Conservation (phyloP, 2,797 vertebrate genomes). For the Enteromius anoplus region DNA sequence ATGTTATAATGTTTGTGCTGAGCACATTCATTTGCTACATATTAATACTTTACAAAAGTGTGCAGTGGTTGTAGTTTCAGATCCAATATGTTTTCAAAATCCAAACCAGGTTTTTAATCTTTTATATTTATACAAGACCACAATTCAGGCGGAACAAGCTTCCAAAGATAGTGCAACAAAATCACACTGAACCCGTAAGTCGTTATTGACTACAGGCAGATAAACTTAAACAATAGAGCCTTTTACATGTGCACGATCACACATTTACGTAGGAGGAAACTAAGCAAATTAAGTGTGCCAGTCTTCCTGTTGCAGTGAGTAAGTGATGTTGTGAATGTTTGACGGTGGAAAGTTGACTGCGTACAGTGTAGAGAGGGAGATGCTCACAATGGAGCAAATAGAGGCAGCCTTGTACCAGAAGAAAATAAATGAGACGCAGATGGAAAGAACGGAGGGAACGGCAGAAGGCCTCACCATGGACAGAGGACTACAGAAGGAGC, state of each 20-base stretch:
- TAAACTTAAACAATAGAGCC: slow-evolving; percentile 66
- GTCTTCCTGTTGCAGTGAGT: slow-evolving; percentile 18
- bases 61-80: background rate
- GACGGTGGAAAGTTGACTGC: background rate
- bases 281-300: slow-evolving; percentile 79
- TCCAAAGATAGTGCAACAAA: slow-evolving; percentile 32
- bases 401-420: slow-evolving; percentile 31
- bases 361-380: background rate
- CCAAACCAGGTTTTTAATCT: background rate
- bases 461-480: slow-evolving; percentile 23
- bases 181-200: slow-evolving; percentile 20
- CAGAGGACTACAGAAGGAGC: slow-evolving; percentile 71
- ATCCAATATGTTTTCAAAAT: background rate
- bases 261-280: slow-evolving; percentile 48
- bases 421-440: slow-evolving; percentile 25
- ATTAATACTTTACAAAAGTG: background rate
- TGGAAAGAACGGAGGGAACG: slow-evolving; percentile 35
- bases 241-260: slow-evolving; percentile 58
- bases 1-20: background rate
- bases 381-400: slow-evolving; percentile 58
- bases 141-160: background rate
- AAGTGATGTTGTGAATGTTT: background rate
- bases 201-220: slow-evolving; percentile 26
- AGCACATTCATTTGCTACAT: background rate
- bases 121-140: slow-evolving; percentile 25